Percentiles rank a stretch among this genome's conserved stretches.
Conservation (phyloP, 2,888 invertebrate genomes). For the Clitarchus hookeri region DNA sequence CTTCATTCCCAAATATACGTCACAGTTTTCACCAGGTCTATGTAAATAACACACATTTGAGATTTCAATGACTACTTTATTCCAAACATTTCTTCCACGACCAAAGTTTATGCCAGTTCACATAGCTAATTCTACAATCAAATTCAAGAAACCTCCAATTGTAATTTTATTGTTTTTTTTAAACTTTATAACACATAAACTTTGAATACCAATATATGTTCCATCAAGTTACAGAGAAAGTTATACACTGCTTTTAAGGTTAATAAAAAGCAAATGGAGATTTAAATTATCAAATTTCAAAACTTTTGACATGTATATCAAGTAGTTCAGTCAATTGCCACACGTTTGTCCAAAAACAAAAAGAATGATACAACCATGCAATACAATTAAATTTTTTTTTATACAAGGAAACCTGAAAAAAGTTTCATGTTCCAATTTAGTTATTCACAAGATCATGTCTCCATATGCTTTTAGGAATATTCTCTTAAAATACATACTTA, state of each 20-base stretch:
- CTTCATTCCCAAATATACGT: no score
- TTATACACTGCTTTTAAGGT: slow-evolving; percentile 36
- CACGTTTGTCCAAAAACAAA: slow-evolving; percentile 19
- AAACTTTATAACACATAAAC: slow-evolving; percentile 33
- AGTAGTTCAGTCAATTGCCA: background rate
- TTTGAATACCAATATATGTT: slow-evolving; percentile 35
- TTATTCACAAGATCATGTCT: slow-evolving; percentile 32
- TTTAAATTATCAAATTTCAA: slow-evolving; percentile 29
- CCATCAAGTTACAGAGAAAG: slow-evolving; percentile 37
- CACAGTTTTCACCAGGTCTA: no score
- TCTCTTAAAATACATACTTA: slow-evolving; percentile 20
- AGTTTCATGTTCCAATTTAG: slow-evolving; percentile 22
- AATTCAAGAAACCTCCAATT: slow-evolving; percentile 36
- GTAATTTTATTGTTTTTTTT: slow-evolving; percentile 26
- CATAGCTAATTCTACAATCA: slow-evolving; percentile 33
- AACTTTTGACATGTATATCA: slow-evolving; percentile 18
- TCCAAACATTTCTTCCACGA: slow-evolving; percentile 34
- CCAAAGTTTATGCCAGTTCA: slow-evolving; percentile 33
- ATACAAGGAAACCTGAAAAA: background rate
- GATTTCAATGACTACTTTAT: slow-evolving; percentile 31
- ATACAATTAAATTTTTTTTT: background rate
- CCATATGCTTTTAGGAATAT: slow-evolving; percentile 38
- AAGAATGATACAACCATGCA: slow-evolving; percentile 20
- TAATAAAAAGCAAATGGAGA: slow-evolving; percentile 40
- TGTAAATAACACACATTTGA: background rate